Evolutionary conservation across 2,797 vertebrate species (phyloP).

Genomic region (Hemitrygon akajei): DNA sequence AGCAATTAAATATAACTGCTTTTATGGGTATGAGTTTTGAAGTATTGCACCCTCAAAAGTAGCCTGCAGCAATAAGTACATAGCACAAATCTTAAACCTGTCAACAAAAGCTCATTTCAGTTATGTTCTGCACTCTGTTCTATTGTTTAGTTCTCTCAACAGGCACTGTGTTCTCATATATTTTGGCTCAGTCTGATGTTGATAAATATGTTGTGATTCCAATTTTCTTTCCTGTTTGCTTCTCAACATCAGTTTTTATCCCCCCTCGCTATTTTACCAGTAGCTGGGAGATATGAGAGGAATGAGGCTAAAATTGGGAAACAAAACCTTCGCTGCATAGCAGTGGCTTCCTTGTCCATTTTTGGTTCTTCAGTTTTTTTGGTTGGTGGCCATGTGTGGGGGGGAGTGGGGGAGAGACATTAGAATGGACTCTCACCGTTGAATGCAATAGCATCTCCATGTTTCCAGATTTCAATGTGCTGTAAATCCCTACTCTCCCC

Average conservation of each 20-base stretch:
- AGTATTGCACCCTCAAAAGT: neutral
- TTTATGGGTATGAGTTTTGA: neutral
- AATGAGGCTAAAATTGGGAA: too few species aligned
- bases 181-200: neutral
- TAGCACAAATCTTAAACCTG: neutral
- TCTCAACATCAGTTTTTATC: too few species aligned
- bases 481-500: too few species aligned
- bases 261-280: neutral
- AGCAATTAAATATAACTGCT: neutral
- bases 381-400: too few species aligned
- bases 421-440: too few species aligned
- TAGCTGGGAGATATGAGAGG: neutral
- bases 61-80: neutral
- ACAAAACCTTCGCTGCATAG: too few species aligned
- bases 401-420: too few species aligned
- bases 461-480: too few species aligned
- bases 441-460: too few species aligned
- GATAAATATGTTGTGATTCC: neutral
- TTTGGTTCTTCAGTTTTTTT: too few species aligned
- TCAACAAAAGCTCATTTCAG: neutral
- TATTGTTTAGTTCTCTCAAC: neutral
- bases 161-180: neutral
- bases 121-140: neutral
- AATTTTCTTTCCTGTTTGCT: neutral
- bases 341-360: too few species aligned